Percentiles rank a stretch among this genome's conserved stretches.
These are phyloP conservation scores for Hippolais icterina DNA, from an alignment of 2,113 vertebrate genomes.

Conservation along the genomic window DNA sequence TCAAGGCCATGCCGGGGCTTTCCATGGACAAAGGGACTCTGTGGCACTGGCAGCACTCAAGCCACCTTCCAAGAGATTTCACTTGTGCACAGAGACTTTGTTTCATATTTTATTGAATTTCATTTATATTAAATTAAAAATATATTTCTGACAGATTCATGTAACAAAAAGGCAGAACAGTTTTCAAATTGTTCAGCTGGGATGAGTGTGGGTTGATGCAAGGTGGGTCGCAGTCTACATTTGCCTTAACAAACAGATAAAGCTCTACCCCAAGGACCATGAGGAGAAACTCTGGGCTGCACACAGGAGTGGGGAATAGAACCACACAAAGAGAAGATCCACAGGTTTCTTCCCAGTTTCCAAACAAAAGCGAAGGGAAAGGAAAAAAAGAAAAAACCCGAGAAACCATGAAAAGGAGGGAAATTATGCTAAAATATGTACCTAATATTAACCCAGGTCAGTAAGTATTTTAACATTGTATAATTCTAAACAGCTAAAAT, in stretches of 20 bases:
- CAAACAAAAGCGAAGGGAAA: conserved; percentile 46
- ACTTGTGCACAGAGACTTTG: conserved; percentile 2
- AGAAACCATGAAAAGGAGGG: conserved; percentile 55
- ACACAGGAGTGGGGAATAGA: conserved; percentile 13
- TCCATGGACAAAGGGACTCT: rapidly evolving
- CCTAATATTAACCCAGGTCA: conserved; percentile 79
- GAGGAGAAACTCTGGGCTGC: conserved; percentile 61
- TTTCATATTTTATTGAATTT: conserved; percentile 97
- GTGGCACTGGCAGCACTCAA: rapidly evolving
- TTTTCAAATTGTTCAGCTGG: conserved; percentile 89
- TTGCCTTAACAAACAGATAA: conserved; percentile 71
- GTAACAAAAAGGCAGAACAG: conserved; percentile 98
- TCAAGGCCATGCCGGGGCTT: background rate
- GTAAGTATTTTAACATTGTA: conserved; percentile 77
- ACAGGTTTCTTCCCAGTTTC: conserved; percentile 71
- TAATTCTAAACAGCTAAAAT: conserved; percentile 77
- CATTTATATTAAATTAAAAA: conserved; percentile 99
- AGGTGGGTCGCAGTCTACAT: conserved; percentile 73
- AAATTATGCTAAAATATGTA: conserved; percentile 79
- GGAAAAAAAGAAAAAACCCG: background rate
- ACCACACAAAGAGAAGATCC: conserved; percentile 65
- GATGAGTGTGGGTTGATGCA: conserved; percentile 75
- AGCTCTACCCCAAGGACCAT: conserved; percentile 67
- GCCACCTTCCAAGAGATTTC: background rate
- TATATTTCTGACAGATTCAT: conserved; percentile 99